Percentiles rank a stretch among this genome's conserved stretches.
Conservation (phyloP, 2,113 vertebrate genomes). For the Toxotes jaculatrix region DNA sequence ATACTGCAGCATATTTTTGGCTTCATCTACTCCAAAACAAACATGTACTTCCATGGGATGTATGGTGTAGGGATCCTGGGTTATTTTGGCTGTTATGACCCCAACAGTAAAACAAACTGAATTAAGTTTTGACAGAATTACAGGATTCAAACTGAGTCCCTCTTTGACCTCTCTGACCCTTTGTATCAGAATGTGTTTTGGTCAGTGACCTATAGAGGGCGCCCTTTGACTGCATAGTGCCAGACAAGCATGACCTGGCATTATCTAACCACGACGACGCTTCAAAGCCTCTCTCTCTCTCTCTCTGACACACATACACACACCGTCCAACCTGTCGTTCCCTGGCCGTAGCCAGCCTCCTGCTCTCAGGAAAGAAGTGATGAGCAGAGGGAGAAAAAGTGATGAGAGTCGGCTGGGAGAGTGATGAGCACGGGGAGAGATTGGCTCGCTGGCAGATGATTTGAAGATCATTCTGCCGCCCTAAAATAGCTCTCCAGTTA, state of each 20-base stretch:
- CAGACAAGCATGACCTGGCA: conserved; percentile 51
- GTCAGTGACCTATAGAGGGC: conserved; percentile 66
- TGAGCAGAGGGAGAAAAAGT: conserved; percentile 51
- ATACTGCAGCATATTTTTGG: neutral
- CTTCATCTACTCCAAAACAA: conserved; percentile 15
- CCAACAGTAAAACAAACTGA: neutral
- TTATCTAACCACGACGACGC: conserved; percentile 27
- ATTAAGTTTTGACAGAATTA: neutral
- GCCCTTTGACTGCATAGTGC: conserved; percentile 48
- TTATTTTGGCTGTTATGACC: neutral
- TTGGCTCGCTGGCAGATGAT: conserved; percentile 72
- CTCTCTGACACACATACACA: conserved; percentile 11
- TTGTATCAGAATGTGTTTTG: conserved; percentile 12
- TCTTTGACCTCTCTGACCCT: conserved; percentile 56
- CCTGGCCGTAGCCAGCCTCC: conserved; percentile 15
- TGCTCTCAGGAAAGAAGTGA: conserved; percentile 51
- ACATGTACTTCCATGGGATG: neutral
- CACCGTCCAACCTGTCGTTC: conserved; percentile 26
- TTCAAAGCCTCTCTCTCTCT: neutral
- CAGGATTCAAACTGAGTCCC: neutral
- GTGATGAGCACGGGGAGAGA: conserved; percentile 66
- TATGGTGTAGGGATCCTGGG: neutral
- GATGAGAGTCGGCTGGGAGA: conserved; percentile 58
- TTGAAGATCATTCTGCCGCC: conserved; percentile 62
- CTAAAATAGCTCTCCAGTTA: conserved; percentile 71